Base-by-base conservation (phyloP, 2,797 vertebrate species). In the Allobates femoralis region DNA sequence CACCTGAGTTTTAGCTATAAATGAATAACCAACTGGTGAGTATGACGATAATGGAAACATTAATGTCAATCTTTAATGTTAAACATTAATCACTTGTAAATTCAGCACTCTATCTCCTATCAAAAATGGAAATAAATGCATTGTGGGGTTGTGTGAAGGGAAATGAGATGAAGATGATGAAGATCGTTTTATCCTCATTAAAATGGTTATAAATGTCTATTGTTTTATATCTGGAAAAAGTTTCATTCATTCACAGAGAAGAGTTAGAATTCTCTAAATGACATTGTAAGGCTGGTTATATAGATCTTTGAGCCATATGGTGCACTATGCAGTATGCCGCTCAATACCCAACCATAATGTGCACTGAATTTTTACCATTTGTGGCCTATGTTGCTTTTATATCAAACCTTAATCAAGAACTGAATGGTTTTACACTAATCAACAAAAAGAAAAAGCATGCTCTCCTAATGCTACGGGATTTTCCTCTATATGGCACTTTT, bases 71-170 rank as follows among this genome's bases (percentile, higher is more conserved):
- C 30, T 79, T 55, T 30, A 66, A 28, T 74, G 81, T 75, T 62
- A 87, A 83, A 64, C 64, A 79, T 79, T 83, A 80, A 84, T 84
- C 55, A 66, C 55, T 60, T 53, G 26, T 41, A 46, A 76, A 23
- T 34, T 66, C 51, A 53, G 18, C 6, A 0, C 10, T 23, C 19
- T 58, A 46, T 78, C 6, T 78, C 30, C n/a, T 53, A 53, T 76
- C 15, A 10, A 21, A 58, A 55, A 14, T 23, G 30, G 76, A 58
- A 56, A 53, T 53, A 19, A 18, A 3, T 64, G 62, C 14, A 16
- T 30, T 30, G 26, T 21, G 32, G 32, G 3, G 37, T 18, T 18
- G 32, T 14, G 34, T 23, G 32, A 11, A 71, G 10, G 21, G 11
- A 71, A 71, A 71, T 11, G 21, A 34, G 21, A n/a, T 69, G 32